These are phyloP conservation scores for Cheilosia impressa DNA, from an alignment of 2,888 invertebrate species.

Conservation along the genomic window DNA sequence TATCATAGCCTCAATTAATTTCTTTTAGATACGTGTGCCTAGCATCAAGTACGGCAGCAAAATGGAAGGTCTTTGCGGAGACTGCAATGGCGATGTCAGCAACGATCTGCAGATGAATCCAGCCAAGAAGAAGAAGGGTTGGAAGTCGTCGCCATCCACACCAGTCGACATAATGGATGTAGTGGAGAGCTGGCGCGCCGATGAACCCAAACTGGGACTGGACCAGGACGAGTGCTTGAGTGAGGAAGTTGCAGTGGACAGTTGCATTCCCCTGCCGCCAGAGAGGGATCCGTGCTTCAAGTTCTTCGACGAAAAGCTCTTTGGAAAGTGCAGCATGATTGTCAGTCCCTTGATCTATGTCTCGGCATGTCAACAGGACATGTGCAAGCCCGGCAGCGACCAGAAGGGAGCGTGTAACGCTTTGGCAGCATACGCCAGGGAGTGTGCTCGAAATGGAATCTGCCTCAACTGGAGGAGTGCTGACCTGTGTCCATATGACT, in stretches of 20 bases:
- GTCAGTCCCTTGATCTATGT: constrained; percentile 89
- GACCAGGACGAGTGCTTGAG: constrained; percentile 85
- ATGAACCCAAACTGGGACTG: constrained; percentile 84
- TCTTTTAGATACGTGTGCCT: constrained; percentile 86
- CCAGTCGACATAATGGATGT: constrained; percentile 71
- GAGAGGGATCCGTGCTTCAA: constrained; percentile 88
- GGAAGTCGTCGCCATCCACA: not conserved
- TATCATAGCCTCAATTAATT: constrained; percentile 8
- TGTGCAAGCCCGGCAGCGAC: constrained; percentile 85
- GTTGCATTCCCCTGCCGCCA: constrained; percentile 85
- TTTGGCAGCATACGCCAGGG: constrained; percentile 89
- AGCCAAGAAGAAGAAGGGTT: constrained; percentile 78
- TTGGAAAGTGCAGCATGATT: constrained; percentile 89
- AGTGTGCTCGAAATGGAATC: constrained; percentile 88
- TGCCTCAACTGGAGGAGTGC: constrained; percentile 89
- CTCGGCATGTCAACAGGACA: constrained; percentile 88
- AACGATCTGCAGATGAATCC: constrained; percentile 86
- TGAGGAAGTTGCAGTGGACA: constrained; percentile 83
- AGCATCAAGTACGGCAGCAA: constrained; percentile 89
- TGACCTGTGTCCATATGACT: constrained; percentile 87
- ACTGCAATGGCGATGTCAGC: constrained; percentile 87
- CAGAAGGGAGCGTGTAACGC: constrained; percentile 86
- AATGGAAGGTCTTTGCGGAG: constrained; percentile 92
- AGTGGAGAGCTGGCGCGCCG: constrained; percentile 86
- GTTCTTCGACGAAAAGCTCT: constrained; percentile 85